phyloP scores from a whole-genome alignment of 23 tunicate genomes.

The Halocynthia roretzi region DNA sequence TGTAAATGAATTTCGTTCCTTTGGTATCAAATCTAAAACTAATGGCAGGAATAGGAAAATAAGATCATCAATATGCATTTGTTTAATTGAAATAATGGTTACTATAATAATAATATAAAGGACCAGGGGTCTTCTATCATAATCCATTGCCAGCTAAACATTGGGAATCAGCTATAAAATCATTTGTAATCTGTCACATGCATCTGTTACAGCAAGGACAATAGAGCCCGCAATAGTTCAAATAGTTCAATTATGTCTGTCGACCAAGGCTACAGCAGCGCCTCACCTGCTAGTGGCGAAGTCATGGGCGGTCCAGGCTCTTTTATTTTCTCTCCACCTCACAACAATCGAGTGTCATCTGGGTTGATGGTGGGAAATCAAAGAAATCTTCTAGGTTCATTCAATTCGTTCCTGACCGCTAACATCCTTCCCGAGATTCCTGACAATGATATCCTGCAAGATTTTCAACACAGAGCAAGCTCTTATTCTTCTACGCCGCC shows the following conservation, averaged over 20 bases:
- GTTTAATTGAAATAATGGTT: background rate
- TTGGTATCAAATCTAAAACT: too few relatives aligned
- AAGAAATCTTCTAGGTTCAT: constrained; percentile 4
- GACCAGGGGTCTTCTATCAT: background rate
- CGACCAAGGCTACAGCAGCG: constrained; percentile 90
- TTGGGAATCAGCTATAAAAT: too few relatives aligned
- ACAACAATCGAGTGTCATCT: background rate
- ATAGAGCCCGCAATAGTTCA: constrained; percentile 80
- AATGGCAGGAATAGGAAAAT: too few relatives aligned
- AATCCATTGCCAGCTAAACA: too few relatives aligned
- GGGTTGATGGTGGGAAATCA: background rate
- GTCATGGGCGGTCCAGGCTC: constrained; percentile 27
- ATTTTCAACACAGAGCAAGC: background rate
- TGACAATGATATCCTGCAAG: constrained; percentile 30
- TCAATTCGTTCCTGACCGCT: constrained; percentile 30
- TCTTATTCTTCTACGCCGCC: constrained; percentile 22
- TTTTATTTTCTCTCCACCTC: constrained; percentile 64
- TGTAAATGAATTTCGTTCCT: too few relatives aligned
- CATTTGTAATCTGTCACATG: too few relatives aligned
- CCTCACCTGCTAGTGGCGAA: constrained; percentile 49
- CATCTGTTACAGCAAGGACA: constrained; percentile 51
- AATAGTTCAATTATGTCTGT: constrained; percentile 59
- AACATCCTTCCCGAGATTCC: constrained; percentile 68
- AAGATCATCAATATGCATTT: background rate
- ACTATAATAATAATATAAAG: background rate